These are phyloP conservation scores for Gila robusta DNA, from an alignment of 2,797 vertebrate genomes.

Conservation along the genomic window DNA sequence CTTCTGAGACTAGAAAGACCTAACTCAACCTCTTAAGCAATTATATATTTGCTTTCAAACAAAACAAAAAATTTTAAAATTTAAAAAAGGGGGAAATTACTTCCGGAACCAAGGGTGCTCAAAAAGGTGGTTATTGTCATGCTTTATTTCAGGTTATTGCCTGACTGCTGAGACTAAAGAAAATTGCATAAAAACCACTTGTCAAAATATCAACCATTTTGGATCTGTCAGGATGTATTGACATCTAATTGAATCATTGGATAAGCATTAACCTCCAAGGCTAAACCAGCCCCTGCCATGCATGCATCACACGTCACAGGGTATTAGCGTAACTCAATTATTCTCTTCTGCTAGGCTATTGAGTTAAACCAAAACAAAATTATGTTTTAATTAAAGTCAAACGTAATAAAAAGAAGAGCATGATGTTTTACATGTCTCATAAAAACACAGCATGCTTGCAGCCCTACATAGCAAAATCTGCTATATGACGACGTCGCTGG, in stretches of 20 bases:
- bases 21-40: neutral
- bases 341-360: conserved; percentile 26
- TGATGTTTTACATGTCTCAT: neutral
- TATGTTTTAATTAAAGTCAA: conserved; percentile 35
- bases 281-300: conserved; percentile 20
- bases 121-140: neutral
- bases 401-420: conserved; percentile 24
- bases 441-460: neutral
- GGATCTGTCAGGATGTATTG: neutral
- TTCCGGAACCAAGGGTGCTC: neutral
- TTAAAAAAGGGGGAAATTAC: neutral
- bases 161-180: neutral
- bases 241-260: conserved; percentile 33
- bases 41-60: neutral
- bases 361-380: conserved; percentile 39
- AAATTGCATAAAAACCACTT: neutral
- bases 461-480: neutral
- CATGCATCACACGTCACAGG: conserved; percentile 32
- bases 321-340: conserved; percentile 14
- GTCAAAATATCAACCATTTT: conserved; percentile 6
- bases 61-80: neutral
- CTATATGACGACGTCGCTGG: neutral
- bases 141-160: neutral
- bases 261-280: conserved; percentile 33
- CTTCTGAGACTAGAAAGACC: neutral